Conservation (phyloP, 2,888 invertebrate genomes). For the Pyralis farinalis region DNA sequence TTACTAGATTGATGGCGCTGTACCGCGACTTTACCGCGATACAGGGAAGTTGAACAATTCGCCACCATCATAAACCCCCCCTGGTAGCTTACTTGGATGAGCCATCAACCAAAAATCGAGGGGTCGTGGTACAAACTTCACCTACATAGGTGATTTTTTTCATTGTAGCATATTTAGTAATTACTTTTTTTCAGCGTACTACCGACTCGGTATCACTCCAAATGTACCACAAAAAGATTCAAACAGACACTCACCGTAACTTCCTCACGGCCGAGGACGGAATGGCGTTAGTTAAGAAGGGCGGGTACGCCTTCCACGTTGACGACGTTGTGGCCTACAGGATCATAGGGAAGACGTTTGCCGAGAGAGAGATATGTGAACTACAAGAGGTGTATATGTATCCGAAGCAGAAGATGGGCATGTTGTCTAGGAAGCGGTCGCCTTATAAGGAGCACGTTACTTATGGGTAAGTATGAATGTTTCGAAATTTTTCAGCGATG, state of each 20-base stretch:
- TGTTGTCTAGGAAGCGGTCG: conserved; percentile 80
- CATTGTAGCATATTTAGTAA: too few relatives aligned
- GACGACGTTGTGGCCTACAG: conserved; percentile 85
- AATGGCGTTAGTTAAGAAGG: conserved; percentile 79
- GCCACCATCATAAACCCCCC: too few relatives aligned
- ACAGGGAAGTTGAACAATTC: too few relatives aligned
- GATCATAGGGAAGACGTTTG: conserved; percentile 83
- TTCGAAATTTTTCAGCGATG: too few relatives aligned
- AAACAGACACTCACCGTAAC: conserved; percentile 40
- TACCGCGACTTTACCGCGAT: too few relatives aligned
- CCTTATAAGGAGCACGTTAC: conserved; percentile 83
- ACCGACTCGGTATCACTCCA: conserved; percentile 82
- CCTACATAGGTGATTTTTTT: too few relatives aligned
- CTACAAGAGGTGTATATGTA: conserved; percentile 83
- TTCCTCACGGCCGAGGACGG: conserved; percentile 80
- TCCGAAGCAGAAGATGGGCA: conserved; percentile 79
- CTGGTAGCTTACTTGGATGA: too few relatives aligned
- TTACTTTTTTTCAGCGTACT: conserved; percentile 78
- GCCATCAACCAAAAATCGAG: too few relatives aligned
- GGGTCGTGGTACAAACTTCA: too few relatives aligned
- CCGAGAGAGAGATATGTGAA: conserved; percentile 85
- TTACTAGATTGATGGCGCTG: too few relatives aligned
- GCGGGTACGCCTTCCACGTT: conserved; percentile 86
- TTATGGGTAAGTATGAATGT: conserved; percentile 73
- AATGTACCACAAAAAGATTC: conserved; percentile 82